Evolutionary conservation across 2,113 vertebrate species (phyloP).

Genomic region (Neodontobutis hainanensis): DNA sequence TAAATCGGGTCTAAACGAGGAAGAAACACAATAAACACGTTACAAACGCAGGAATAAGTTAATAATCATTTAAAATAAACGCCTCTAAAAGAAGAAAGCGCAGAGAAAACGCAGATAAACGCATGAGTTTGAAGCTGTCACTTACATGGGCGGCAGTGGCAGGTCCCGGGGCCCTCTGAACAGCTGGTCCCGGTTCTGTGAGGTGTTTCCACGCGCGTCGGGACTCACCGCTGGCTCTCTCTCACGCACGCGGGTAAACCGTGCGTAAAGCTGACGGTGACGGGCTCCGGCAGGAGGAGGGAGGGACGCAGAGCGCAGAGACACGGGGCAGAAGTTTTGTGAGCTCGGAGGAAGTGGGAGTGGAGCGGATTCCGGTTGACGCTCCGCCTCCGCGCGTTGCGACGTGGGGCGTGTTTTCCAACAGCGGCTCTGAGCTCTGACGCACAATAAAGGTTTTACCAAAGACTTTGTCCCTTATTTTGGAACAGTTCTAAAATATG

Average conservation of each 20-base stretch:
- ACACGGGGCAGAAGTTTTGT: neutral
- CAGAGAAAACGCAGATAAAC: neutral
- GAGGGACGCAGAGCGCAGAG: neutral
- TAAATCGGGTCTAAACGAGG: neutral
- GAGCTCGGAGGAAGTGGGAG: slow-evolving; percentile 36
- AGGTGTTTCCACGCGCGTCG: neutral
- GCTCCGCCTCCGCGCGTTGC: slow-evolving; percentile 43
- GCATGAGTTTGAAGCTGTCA: neutral
- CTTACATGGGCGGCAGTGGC: neutral
- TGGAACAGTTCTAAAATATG: too few relatives aligned
- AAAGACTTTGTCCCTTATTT: too few relatives aligned
- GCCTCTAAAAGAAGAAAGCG: neutral
- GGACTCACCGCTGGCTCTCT: neutral
- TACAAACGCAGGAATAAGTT: too few relatives aligned
- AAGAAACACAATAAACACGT: neutral
- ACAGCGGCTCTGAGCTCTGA: neutral
- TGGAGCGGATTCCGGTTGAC: slow-evolving; percentile 38
- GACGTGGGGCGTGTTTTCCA: neutral
- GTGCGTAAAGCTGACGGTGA: neutral
- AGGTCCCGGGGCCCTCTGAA: neutral
- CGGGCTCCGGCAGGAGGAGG: neutral
- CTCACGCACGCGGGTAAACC: neutral
- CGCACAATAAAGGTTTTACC: too few relatives aligned
- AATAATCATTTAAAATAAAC: neutral
- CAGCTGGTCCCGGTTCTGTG: neutral